phyloP scores from a whole-genome alignment of 1,140 invertebrate genomes.

The Tetragnatha versicolor region DNA sequence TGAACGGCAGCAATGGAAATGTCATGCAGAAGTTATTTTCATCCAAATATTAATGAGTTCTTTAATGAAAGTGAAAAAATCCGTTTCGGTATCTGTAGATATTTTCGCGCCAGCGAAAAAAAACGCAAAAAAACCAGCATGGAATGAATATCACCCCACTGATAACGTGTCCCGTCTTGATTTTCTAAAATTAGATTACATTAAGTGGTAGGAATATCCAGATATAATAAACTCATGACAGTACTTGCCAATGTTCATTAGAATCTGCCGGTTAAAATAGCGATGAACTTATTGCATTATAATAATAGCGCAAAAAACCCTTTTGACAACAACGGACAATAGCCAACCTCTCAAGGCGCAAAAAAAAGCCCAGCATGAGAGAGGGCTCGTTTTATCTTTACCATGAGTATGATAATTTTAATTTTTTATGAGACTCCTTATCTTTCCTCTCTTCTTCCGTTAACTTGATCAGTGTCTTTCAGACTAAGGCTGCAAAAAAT shows the following conservation, averaged over 20 bases:
- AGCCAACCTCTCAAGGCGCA: constrained; percentile 8
- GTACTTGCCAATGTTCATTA: constrained; percentile 36
- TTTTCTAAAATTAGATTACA: constrained; percentile 46
- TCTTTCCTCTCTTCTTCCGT: constrained; percentile 16
- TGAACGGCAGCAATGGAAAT: not conserved
- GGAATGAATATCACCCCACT: constrained; percentile 15
- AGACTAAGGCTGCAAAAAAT: constrained; percentile 36
- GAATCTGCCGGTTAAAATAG: constrained; percentile 26
- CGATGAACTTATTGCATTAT: constrained; percentile 48
- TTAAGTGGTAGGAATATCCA: constrained; percentile 7
- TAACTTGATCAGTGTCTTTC: constrained; percentile 50
- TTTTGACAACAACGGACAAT: constrained; percentile 16
- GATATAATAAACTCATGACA: constrained; percentile 35
- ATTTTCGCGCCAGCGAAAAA: not conserved
- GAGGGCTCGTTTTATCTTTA: constrained; percentile 40
- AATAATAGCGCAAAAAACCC: constrained; percentile 11
- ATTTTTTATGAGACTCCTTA: constrained; percentile 38
- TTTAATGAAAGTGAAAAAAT: not conserved
- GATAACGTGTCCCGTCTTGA: constrained; percentile 21
- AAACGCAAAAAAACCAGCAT: not conserved
- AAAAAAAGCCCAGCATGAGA: constrained; percentile 18
- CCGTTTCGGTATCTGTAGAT: not conserved
- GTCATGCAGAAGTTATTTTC: constrained; percentile 26
- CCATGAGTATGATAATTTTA: constrained; percentile 25
- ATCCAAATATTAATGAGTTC: constrained; percentile 15